Evolutionary conservation across 2,888 invertebrate species (phyloP), one percentile per base, ranked within the genome.

Genomic region (Lochmaea capreae): DNA sequence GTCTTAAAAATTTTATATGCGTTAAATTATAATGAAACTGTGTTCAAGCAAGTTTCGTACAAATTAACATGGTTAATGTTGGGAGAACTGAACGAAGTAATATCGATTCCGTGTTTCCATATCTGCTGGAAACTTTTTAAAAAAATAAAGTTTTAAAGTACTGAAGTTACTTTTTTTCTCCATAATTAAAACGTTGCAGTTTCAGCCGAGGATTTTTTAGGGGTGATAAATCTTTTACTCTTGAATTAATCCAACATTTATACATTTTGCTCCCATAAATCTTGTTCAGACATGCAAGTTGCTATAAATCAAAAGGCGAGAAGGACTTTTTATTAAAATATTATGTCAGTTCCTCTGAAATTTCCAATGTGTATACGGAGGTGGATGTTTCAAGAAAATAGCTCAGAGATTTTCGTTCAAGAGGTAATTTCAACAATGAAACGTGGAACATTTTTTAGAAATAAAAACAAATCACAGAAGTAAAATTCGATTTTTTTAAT

Each of bases 231-330:
- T 80, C 80, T 80, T 78, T 68, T 68, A 42, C 65, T 63, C 65
- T 74, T 72, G 78, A 79, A 77, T 81, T 81, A 81, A 81, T 80
- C 79, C 77, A 76, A 71, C 79, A 77, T 79, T 80, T 81, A 80
- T 79, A 77, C 77, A 81, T 80, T 81, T 81, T 80, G 80, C 79
- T 71, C 68, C 76, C 76, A 77, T 80, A 80, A 81, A 74, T 80
- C 78, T 75, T 59, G 59, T 78, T 71, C 71, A 71, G 71, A 78
- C 76, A 76, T 76, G 73, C 77, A 73, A 75, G 73, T 68, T 76
- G 76, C 71, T 76, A 79, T 80, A 81, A 81, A 81, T 81, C 81
- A 81, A 67, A 65, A 67, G 71, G 58, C 71, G 71, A 74, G 71
- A 63, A 67, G 71, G 57, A 69, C 67, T 63, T 72, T 67, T 69